These are phyloP conservation scores for Loris lydekkerianus DNA, from an alignment of 2,797 vertebrate genomes.

Conservation along the genomic window DNA sequence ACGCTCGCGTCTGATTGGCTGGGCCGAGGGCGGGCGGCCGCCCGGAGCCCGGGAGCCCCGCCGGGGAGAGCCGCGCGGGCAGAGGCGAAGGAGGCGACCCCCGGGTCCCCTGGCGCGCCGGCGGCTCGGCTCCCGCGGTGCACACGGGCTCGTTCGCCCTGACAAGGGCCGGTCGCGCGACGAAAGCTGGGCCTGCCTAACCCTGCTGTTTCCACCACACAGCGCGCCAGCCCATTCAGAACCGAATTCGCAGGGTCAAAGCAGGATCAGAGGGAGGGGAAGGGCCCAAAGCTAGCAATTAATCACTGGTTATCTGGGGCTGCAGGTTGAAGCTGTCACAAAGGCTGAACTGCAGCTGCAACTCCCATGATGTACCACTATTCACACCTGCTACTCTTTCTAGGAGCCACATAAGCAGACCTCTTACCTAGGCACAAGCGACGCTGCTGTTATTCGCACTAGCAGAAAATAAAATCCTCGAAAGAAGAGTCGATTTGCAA, in stretches of 20 bases:
- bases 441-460: neutral
- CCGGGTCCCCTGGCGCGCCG: neutral
- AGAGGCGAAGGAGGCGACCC: neutral
- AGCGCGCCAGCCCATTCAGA: neutral
- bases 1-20: slow-evolving; percentile 84
- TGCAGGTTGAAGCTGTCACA: neutral
- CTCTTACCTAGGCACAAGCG: neutral
- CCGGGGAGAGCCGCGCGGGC: slow-evolving; percentile 10
- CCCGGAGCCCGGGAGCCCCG: slow-evolving; percentile 26
- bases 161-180: slow-evolving; percentile 20
- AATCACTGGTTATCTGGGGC: neutral
- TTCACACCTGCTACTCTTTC: slow-evolving; percentile 12
- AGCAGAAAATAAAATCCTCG: neutral
- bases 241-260: neutral
- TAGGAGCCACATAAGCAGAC: neutral
- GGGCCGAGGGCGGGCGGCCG: slow-evolving; percentile 59
- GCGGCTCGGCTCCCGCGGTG: slow-evolving; percentile 23
- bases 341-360: neutral
- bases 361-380: neutral
- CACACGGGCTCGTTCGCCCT: slow-evolving; percentile 47
- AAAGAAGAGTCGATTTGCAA: slow-evolving; percentile 30
- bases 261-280: neutral
- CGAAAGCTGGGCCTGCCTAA: slow-evolving; percentile 46
- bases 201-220: neutral
- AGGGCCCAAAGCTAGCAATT: neutral